Evolutionary conservation across 2,797 vertebrate genomes (phyloP).

Genomic region (Netta rufina): DNA sequence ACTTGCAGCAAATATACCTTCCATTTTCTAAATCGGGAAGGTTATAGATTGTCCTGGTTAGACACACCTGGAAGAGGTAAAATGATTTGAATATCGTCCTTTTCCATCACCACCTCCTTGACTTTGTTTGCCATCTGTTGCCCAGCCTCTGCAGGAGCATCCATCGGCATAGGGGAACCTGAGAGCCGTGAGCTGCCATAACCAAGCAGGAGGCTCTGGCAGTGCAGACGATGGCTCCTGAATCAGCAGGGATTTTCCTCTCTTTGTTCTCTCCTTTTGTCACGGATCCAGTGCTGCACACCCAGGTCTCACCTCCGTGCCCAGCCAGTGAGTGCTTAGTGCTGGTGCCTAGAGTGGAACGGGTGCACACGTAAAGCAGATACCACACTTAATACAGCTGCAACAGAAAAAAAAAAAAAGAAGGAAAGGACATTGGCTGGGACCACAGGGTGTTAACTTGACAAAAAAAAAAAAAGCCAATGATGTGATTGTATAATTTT

Average conservation of each 20-base stretch:
- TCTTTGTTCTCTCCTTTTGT: background rate
- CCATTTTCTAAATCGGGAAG: background rate
- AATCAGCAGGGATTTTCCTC: background rate
- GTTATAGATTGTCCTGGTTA: background rate
- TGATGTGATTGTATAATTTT: background rate
- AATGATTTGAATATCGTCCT: background rate
- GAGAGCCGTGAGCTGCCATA: background rate
- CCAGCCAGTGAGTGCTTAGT: background rate
- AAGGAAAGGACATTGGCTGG: background rate
- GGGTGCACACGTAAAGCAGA: background rate
- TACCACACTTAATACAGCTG: background rate
- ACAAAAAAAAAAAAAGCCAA: background rate
- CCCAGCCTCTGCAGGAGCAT: background rate
- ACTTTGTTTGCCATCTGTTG: background rate
- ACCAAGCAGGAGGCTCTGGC: too few relatives aligned
- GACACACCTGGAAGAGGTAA: background rate
- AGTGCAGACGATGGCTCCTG: background rate
- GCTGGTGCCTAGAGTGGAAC: background rate
- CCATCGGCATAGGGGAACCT: accelerated
- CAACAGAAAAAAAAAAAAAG: background rate
- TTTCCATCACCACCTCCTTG: background rate
- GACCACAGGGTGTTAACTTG: background rate
- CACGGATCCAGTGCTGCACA: background rate
- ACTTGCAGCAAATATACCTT: background rate
- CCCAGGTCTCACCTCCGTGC: background rate